Evolutionary conservation across 1,140 invertebrate genomes (phyloP).

Genomic region (Drosophila tsacasi): DNA sequence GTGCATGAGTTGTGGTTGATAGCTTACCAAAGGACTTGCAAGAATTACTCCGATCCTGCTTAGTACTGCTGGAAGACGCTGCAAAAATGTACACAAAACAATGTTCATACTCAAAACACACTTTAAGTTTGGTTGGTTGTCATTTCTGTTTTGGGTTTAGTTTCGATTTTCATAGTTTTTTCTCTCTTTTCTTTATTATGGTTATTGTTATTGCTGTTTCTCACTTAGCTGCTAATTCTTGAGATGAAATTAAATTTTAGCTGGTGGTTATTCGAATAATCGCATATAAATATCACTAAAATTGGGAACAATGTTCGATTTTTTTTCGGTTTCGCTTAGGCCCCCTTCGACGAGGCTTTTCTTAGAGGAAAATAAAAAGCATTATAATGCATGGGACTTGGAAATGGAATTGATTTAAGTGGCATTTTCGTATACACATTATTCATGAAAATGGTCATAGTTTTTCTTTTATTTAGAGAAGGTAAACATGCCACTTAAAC

Average conservation of each 20-base stretch:
- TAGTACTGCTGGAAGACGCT: slow-evolving; percentile 95
- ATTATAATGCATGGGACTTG: slow-evolving; percentile 19
- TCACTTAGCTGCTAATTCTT: slow-evolving; percentile 52
- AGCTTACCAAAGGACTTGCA: slow-evolving; percentile 96
- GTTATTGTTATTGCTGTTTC: slow-evolving; percentile 28
- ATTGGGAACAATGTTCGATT: slow-evolving; percentile 84
- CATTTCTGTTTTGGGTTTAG: slow-evolving; percentile 53
- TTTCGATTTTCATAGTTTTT: slow-evolving; percentile 31
- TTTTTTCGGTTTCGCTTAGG: slow-evolving; percentile 32
- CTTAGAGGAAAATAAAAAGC: slow-evolving; percentile 23
- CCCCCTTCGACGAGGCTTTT: slow-evolving; percentile 20
- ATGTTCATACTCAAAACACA: slow-evolving; percentile 85
- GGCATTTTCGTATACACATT: slow-evolving; percentile 22
- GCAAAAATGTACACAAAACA: slow-evolving; percentile 88
- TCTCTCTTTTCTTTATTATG: slow-evolving; percentile 13
- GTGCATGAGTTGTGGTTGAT: slow-evolving; percentile 85
- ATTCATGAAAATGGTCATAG: not conserved
- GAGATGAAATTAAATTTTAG: slow-evolving; percentile 39
- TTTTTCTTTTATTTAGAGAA: not conserved
- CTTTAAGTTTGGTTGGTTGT: slow-evolving; percentile 79
- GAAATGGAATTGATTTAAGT: slow-evolving; percentile 29
- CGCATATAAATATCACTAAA: slow-evolving; percentile 67
- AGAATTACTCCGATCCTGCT: slow-evolving; percentile 96
- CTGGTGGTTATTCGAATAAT: slow-evolving; percentile 40
- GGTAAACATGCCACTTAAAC: slow-evolving; percentile 25